Evolutionary conservation across 2,113 vertebrate species (phyloP).

Genomic region (Seriola quinqueradiata): DNA sequence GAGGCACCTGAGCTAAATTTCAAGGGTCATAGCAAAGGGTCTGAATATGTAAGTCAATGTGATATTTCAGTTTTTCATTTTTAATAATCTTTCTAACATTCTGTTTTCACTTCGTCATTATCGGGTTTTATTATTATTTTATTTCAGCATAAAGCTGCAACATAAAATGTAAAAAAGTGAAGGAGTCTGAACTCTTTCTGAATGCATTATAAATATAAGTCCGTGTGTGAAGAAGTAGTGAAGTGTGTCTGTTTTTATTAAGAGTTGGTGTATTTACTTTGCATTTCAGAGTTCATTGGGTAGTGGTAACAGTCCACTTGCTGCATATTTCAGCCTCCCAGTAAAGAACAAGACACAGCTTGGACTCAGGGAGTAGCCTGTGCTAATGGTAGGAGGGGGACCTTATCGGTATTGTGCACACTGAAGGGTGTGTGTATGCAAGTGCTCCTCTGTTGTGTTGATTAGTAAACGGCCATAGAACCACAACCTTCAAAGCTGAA

Average conservation of each 20-base stretch:
- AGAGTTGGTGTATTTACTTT: slow-evolving; percentile 10
- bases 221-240: not conserved
- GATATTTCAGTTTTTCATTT: too few relatives aligned
- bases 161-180: too few relatives aligned
- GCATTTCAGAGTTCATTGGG: not conserved
- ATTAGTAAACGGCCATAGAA: slow-evolving; percentile 63
- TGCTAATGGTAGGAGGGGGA: slow-evolving; percentile 43
- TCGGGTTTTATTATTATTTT: too few relatives aligned
- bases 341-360: not conserved
- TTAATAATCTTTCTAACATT: too few relatives aligned
- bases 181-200: too few relatives aligned
- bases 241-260: not conserved
- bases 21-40: too few relatives aligned
- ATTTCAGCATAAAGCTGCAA: too few relatives aligned
- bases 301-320: not conserved
- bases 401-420: slow-evolving; percentile 72
- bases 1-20: too few relatives aligned
- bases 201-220: too few relatives aligned
- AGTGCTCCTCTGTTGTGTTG: slow-evolving; percentile 40
- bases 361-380: slow-evolving; percentile 55
- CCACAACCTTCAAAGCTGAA: slow-evolving; percentile 8
- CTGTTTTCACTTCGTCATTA: too few relatives aligned
- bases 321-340: not conserved
- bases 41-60: too few relatives aligned
- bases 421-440: slow-evolving; percentile 60